Conservation (phyloP, 2,797 vertebrate genomes). For the Lepilemur septentrionalis region DNA sequence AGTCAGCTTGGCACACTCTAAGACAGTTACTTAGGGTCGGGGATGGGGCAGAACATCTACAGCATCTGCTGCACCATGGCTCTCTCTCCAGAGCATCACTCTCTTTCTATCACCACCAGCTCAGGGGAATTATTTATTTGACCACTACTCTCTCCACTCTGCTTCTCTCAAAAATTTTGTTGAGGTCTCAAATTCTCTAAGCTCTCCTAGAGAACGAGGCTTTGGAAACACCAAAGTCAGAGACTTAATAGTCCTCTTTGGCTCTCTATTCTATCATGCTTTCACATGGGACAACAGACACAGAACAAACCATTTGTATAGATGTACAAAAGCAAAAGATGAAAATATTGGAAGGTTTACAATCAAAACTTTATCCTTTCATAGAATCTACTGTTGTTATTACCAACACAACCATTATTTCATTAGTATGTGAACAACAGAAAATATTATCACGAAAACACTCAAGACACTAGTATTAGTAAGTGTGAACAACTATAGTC, state of each 20-base stretch:
- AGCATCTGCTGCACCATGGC: fast-evolving
- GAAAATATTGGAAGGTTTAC: neutral
- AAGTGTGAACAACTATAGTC: neutral
- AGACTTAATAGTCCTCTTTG: neutral
- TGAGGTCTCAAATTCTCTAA: neutral
- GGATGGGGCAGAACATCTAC: neutral
- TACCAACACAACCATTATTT: neutral
- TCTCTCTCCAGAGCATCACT: neutral
- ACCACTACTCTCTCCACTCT: neutral
- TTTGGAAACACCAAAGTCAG: neutral
- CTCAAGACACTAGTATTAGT: neutral
- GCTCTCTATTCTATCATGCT: neutral
- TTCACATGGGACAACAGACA: neutral
- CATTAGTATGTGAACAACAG: neutral
- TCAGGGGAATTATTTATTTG: neutral
- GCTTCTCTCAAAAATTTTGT: neutral
- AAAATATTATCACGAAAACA: neutral
- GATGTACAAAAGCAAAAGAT: neutral
- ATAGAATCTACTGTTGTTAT: neutral
- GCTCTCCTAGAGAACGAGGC: neutral
- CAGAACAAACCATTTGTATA: neutral
- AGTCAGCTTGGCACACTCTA: neutral
- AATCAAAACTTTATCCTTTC: neutral
- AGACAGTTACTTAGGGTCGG: neutral
- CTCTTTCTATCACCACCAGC: neutral